Base-by-base conservation (phyloP, 2,888 invertebrate species). In the Xestia ashworthii region DNA sequence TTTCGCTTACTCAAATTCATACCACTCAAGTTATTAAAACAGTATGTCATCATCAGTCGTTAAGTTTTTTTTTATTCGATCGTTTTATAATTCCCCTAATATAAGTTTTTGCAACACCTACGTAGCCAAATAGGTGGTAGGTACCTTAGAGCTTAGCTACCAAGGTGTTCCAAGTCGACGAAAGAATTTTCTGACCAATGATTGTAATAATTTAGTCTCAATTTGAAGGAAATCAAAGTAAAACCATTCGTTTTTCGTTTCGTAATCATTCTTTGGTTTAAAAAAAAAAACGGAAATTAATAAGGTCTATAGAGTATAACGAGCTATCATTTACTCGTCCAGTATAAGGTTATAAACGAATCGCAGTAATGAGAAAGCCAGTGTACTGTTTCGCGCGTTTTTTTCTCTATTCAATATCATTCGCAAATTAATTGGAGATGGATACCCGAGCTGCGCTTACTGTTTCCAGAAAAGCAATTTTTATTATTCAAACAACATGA, bases 351-450 rank as follows among this genome's bases (percentile, higher is more conserved):
- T 85, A 70, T 78, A 81, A 75, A 85, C 88, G 87, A 90, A 89
- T 88, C 83, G 79, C 88, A 87, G 89, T 93, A 93, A 93, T 91
- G 91, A 93, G 90, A 91, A 89, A 83, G 87, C 78, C 83, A 78
- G 90, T 89, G 82, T 90, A 82, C 74, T 41, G 80, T 92, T 91
- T 87, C 92, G 74, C 76, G 85, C 73, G 77, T 87, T 90, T 90
- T 91, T 90, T 88, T 82, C 78, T 86, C 85, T 88, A 88, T 89
- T 84, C 87, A 88, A 90, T 91, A 92, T 92, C 91, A 91, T 90
- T 93, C 86, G 85, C 88, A 90, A 92, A 93, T 92, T 93, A 93
- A 93, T 93, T 93, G 93, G 92, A 92, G 91, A 89, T 85, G 84
- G 91, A 84, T 86, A 92, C 80, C 86, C 53, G 90, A 91, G 87